Percentiles rank a stretch among this genome's conserved stretches.
Conservation (phyloP, 2,797 vertebrate genomes). For the Acropternis orthonyx region DNA sequence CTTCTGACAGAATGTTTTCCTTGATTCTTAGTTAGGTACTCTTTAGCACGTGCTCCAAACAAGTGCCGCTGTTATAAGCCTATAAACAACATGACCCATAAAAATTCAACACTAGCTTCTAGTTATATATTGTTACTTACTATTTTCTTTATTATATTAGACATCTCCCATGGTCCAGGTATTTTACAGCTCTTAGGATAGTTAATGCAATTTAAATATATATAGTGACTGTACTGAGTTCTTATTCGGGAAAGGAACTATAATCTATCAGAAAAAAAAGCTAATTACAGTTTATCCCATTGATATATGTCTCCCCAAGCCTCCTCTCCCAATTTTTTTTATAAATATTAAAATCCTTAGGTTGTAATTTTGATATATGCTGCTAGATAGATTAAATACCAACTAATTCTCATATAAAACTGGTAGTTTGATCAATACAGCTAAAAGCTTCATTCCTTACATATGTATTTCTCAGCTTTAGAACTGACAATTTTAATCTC, state of each 20-base stretch:
- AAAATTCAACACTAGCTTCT: slow-evolving; percentile 26
- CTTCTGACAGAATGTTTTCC: background rate
- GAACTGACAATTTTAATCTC: slow-evolving; percentile 27
- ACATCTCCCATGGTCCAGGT: slow-evolving; percentile 33
- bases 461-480: background rate
- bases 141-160: slow-evolving; percentile 56
- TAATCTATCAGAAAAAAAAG: slow-evolving; percentile 41
- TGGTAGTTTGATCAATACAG: slow-evolving; percentile 47
- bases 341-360: slow-evolving; percentile 5
- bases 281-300: slow-evolving; percentile 42
- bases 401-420: slow-evolving; percentile 43
- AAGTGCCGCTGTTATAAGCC: slow-evolving; percentile 1
- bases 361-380: slow-evolving; percentile 45
- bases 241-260: background rate
- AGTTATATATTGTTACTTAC: slow-evolving; percentile 39
- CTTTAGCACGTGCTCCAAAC: background rate
- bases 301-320: slow-evolving; percentile 44
- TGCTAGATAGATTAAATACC: slow-evolving; percentile 48
- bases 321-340: slow-evolving; percentile 30
- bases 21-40: background rate
- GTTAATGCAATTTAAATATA: slow-evolving; percentile 56
- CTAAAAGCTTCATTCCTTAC: slow-evolving; percentile 22
- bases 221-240: slow-evolving; percentile 19
- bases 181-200: slow-evolving; percentile 47
- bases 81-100: slow-evolving; percentile 27